phyloP scores from a whole-genome alignment of 1,140 invertebrate species.

The Colletes gigas region DNA sequence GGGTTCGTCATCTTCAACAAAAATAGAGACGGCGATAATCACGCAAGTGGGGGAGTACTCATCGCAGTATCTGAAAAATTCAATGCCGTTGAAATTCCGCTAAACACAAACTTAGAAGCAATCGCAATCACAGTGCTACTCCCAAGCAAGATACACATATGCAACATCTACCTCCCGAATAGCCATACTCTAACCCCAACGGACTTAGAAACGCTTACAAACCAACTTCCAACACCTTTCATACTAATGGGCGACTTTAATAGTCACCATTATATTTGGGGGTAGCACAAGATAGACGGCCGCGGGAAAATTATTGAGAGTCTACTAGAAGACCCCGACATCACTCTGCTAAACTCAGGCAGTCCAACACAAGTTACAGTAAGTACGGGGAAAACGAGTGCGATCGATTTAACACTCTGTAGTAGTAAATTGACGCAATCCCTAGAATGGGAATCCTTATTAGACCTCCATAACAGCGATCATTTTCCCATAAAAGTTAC shows the following conservation, averaged over 20 bases:
- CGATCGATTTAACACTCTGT: slow-evolving; percentile 65
- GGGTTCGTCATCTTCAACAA: slow-evolving; percentile 56
- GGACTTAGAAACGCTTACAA: slow-evolving; percentile 59
- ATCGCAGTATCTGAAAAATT: slow-evolving; percentile 58
- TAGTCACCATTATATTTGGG: slow-evolving; percentile 69
- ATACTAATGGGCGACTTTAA: slow-evolving; percentile 71
- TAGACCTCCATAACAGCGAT: slow-evolving; percentile 67
- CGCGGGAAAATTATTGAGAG: slow-evolving; percentile 65
- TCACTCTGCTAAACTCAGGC: slow-evolving; percentile 63
- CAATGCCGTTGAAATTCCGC: slow-evolving; percentile 49
- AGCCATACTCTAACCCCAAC: slow-evolving; percentile 39
- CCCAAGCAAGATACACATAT: slow-evolving; percentile 55
- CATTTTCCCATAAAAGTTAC: slow-evolving; percentile 65
- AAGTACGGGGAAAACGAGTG: slow-evolving; percentile 55
- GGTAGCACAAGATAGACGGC: slow-evolving; percentile 61
- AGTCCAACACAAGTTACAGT: slow-evolving; percentile 63
- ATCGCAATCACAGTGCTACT: slow-evolving; percentile 58
- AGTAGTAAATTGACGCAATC: slow-evolving; percentile 32
- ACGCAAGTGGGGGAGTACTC: slow-evolving; percentile 66
- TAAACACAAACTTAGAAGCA: slow-evolving; percentile 65
- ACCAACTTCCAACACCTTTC: slow-evolving; percentile 69
- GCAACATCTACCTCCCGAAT: slow-evolving; percentile 67
- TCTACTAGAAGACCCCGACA: slow-evolving; percentile 51
- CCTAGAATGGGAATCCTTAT: slow-evolving; percentile 65
- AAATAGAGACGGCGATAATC: slow-evolving; percentile 52